Percentiles rank a stretch among this genome's conserved stretches.
Conservation (phyloP, 2,797 vertebrate genomes). For the Discoglossus pictus region DNA sequence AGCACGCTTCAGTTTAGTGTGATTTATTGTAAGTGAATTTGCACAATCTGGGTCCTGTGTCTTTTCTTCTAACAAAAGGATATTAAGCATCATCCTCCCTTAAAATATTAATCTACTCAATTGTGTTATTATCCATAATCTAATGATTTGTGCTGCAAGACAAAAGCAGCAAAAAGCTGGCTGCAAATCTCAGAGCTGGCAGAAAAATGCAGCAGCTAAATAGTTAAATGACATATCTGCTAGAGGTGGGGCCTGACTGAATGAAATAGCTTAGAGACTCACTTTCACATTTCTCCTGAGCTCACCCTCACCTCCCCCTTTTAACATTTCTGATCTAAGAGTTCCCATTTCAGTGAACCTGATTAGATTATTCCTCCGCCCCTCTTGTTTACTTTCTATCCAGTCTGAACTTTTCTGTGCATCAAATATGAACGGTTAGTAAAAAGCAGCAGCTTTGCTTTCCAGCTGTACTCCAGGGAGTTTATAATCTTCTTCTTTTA, state of each 20-base stretch:
- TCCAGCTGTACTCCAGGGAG: not conserved
- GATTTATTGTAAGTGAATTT: too few species aligned
- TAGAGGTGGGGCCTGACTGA: slow-evolving; percentile 15
- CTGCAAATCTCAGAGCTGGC: too few species aligned
- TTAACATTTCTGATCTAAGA: slow-evolving; percentile 44
- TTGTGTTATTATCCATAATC: too few species aligned
- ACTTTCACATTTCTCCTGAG: slow-evolving; percentile 37
- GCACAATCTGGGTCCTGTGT: too few species aligned
- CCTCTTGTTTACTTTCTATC: slow-evolving; percentile 83
- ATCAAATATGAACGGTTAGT: slow-evolving; percentile 67
- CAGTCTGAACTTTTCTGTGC: slow-evolving; percentile 67
- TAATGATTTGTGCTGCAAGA: too few species aligned
- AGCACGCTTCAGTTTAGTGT: too few species aligned
- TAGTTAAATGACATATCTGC: slow-evolving; percentile 43
- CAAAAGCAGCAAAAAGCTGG: too few species aligned
- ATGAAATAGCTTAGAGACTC: slow-evolving; percentile 27
- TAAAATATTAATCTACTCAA: too few species aligned
- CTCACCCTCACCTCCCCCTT: slow-evolving; percentile 47
- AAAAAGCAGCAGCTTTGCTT: slow-evolving; percentile 57
- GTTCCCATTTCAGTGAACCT: slow-evolving; percentile 77
- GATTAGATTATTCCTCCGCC: slow-evolving; percentile 65
- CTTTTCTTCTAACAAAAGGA: too few species aligned
- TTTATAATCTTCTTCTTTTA: too few species aligned
- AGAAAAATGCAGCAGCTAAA: slow-evolving; percentile 19
- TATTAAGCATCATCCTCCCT: too few species aligned